phyloP scores from a whole-genome alignment of 2,113 vertebrate genomes.

The Meleagris gallopavo region DNA sequence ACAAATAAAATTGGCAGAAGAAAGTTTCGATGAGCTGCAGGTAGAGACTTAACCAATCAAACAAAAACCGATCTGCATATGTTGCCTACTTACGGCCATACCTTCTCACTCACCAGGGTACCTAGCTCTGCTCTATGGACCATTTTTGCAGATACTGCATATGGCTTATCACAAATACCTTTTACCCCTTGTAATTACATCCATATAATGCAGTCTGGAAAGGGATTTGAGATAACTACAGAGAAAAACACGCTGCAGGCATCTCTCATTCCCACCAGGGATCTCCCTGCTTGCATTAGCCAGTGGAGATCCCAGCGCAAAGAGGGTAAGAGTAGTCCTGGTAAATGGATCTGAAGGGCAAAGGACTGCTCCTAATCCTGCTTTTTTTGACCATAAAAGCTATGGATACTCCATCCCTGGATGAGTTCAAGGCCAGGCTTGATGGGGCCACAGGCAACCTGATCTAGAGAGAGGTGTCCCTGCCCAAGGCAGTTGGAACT shows the following conservation, averaged over 20 bases:
- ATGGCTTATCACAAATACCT: neutral
- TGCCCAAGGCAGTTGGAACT: neutral
- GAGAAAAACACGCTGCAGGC: neutral
- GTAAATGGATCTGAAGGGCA: neutral
- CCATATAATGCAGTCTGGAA: neutral
- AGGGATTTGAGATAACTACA: neutral
- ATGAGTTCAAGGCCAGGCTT: too few species aligned
- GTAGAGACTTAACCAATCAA: neutral
- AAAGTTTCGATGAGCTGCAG: neutral
- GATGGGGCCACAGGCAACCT: neutral
- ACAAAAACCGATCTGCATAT: accelerated
- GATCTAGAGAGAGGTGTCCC: too few species aligned
- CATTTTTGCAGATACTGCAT: neutral
- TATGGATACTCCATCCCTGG: too few species aligned
- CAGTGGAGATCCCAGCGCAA: neutral
- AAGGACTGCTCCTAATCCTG: neutral
- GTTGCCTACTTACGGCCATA: neutral
- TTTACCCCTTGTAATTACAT: neutral
- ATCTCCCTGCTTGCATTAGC: neutral
- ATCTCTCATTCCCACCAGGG: neutral
- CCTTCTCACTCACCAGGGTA: neutral
- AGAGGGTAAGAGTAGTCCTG: neutral
- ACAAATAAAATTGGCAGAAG: neutral
- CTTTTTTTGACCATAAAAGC: neutral
- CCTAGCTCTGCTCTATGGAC: too few species aligned